Percentiles rank a stretch among this genome's conserved stretches.
These are phyloP conservation scores for Platysteira castanea DNA, from an alignment of 2,113 vertebrate genomes.

Conservation along the genomic window DNA sequence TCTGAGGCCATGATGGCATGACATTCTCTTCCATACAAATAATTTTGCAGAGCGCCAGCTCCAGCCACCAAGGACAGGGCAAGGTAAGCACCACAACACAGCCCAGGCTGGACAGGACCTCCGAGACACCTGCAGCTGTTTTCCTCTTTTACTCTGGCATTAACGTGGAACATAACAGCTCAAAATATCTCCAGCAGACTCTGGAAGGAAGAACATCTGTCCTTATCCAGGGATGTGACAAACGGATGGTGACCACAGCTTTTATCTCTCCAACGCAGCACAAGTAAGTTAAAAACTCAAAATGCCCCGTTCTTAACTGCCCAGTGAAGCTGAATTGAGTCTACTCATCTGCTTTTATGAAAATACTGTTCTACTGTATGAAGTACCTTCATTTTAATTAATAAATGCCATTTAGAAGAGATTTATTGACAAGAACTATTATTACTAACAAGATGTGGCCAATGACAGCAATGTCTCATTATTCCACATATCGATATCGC, in stretches of 20 bases:
- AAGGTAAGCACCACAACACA: neutral
- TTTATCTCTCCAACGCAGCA: slow-evolving; percentile 4
- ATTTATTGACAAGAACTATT: neutral
- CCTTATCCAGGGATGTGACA: neutral
- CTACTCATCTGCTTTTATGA: neutral
- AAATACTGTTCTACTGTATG: neutral
- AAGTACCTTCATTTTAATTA: neutral
- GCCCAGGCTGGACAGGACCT: neutral
- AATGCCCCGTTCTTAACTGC: accelerated
- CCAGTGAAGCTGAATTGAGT: neutral
- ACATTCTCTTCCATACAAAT: neutral
- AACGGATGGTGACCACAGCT: neutral
- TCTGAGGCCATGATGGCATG: accelerated
- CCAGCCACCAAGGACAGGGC: neutral
- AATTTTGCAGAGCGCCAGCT: neutral
- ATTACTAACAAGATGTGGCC: neutral
- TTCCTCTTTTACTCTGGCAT: neutral
- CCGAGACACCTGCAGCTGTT: neutral
- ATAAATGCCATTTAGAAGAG: neutral
- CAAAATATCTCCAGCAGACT: neutral
- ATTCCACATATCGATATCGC: accelerated
- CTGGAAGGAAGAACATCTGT: neutral
- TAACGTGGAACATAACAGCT: neutral
- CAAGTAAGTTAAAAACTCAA: accelerated
- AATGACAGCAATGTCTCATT: neutral